Evolutionary conservation across 2,113 vertebrate species (phyloP), one percentile per base, ranked within the genome.

Genomic region (Solea solea): DNA sequence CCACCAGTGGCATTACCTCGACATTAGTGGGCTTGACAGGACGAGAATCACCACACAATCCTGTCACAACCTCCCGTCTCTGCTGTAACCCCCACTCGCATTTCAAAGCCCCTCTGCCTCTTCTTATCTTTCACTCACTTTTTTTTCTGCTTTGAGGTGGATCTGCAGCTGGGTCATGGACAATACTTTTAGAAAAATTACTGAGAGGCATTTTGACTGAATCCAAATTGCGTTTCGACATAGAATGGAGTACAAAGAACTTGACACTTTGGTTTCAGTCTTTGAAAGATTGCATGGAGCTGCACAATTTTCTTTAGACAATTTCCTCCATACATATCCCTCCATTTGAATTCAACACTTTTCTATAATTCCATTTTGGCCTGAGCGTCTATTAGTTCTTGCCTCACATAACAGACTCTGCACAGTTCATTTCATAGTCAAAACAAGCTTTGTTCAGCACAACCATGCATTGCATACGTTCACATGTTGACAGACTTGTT

Each of bases 1-100:
- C 95, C 94, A 95, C 93, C 95, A 92, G 93, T 92, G 94, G 95
- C 95, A 97, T 97, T 96, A 96, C 94, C 95, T 94, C 94, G 94
- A 97, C 96, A 96, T 91, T 92, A 92, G 87, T 85, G 86, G 89
- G 88, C 95, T 96, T 95, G 95, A 96, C 95, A 93, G 95, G 93
- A 94, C 93, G 93, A 95, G 95, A 96, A 95, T 95, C 96, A 95
- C 95, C 92, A 93, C 95, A 95, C 92, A 95, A 95, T 95, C 95
- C 95, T 93, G 95, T 95, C 95, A 93, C 95, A 96, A 95, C 95
- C 95, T 95, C 95, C 86, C 84, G 78, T 92, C 89, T 88, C 78
- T 65, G 82, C 84, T 72, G 68, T 81, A 90, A 88, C 88, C 74
- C 85, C 65, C 40, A 70, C 84, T 88, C 82, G 25, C 86, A 78